These are phyloP conservation scores for Callionymus lyra DNA, from an alignment of 2,113 vertebrate species.

Conservation along the genomic window DNA sequence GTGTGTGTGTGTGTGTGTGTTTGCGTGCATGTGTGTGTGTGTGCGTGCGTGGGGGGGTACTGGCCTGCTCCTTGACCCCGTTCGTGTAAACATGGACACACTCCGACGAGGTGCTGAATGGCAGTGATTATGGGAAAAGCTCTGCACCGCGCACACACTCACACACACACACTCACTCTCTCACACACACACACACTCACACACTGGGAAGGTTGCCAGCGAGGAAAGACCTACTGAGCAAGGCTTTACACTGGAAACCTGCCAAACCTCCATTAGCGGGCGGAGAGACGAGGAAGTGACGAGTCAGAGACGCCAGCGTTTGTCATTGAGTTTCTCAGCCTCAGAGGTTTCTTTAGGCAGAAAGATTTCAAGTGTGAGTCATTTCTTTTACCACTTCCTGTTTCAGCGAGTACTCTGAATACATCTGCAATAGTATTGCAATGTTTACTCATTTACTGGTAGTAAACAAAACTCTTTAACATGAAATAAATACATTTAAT, in stretches of 20 bases:
- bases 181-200: slow-evolving; percentile 23
- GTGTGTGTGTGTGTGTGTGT: slow-evolving; percentile 1
- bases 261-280: slow-evolving; percentile 49
- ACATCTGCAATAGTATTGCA: too few relatives aligned
- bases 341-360: too few relatives aligned
- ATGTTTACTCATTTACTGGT: too few relatives aligned
- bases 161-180: slow-evolving; percentile 27
- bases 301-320: neutral
- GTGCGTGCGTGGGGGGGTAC: slow-evolving; percentile 34
- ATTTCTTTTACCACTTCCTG: too few relatives aligned
- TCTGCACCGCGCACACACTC: slow-evolving; percentile 31
- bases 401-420: too few relatives aligned
- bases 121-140: slow-evolving; percentile 60
- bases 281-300: slow-evolving; percentile 2
- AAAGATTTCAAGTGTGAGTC: too few relatives aligned
- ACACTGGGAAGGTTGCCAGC: slow-evolving; percentile 56
- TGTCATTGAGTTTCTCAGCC: too few relatives aligned
- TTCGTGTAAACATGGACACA: slow-evolving; percentile 67
- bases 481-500: too few relatives aligned
- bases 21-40: slow-evolving; percentile 2
- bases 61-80: slow-evolving; percentile 66
- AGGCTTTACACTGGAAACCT: slow-evolving; percentile 55
- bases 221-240: slow-evolving; percentile 63
- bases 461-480: too few relatives aligned
- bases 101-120: slow-evolving; percentile 65